Percentiles rank a stretch among this genome's conserved stretches.
These are phyloP conservation scores for Petrosia ficiformis DNA, from an alignment of 37 sponge, comb jelly and placozoan genomes.

Conservation along the genomic window DNA sequence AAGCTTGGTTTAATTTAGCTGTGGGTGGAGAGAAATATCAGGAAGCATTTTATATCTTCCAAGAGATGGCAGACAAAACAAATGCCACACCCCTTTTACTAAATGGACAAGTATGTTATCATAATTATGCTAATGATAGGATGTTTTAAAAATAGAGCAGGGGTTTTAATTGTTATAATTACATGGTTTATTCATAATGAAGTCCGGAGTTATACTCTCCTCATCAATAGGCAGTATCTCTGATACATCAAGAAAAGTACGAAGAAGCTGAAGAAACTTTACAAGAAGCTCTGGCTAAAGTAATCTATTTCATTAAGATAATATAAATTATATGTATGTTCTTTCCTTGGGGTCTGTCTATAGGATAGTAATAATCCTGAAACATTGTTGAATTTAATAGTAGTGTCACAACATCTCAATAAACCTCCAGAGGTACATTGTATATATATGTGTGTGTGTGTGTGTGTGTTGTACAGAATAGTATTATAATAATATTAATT, in stretches of 20 bases:
- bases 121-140: too few species aligned
- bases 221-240: constrained; percentile 64
- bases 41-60: constrained; percentile 95
- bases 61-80: constrained; percentile 95
- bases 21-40: constrained; percentile 93
- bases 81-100: constrained; percentile 90
- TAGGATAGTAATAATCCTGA: constrained; percentile 96
- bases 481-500: neutral
- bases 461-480: too few species aligned
- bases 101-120: constrained; percentile 72
- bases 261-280: constrained; percentile 92
- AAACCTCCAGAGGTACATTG: constrained; percentile 78
- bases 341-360: neutral
- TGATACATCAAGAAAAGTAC: constrained; percentile 86
- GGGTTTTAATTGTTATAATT: too few species aligned
- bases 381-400: constrained; percentile 87
- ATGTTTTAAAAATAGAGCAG: too few species aligned
- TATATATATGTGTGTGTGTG: too few species aligned
- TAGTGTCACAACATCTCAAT: constrained; percentile 86
- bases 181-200: too few species aligned
- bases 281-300: constrained; percentile 94
- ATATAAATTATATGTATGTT: neutral
- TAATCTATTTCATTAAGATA: constrained; percentile 1
- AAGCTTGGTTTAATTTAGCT: constrained; percentile 91
- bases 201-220: neutral